phyloP scores from a whole-genome alignment of 2,797 vertebrate species.

The Anomalospiza imberbis region DNA sequence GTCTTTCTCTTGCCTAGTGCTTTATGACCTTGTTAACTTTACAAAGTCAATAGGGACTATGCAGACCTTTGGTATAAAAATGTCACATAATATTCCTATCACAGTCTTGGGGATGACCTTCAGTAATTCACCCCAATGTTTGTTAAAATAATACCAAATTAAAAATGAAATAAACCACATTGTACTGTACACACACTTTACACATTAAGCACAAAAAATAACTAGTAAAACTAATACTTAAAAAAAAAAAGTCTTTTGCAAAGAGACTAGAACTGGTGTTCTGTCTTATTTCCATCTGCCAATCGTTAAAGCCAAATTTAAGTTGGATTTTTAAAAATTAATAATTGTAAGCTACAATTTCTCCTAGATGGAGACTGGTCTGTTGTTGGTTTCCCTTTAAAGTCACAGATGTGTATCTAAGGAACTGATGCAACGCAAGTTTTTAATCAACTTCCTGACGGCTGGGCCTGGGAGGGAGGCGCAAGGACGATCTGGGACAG shows the following conservation, averaged over 20 bases:
- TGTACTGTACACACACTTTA: constrained; percentile 77
- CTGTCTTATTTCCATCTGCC: constrained; percentile 68
- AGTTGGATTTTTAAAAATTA: constrained; percentile 70
- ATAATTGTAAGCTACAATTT: constrained; percentile 76
- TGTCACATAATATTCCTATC: constrained; percentile 73
- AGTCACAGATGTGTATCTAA: constrained; percentile 77
- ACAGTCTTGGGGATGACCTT: constrained; percentile 73
- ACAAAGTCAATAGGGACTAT: constrained; percentile 78
- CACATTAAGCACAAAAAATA: constrained; percentile 74
- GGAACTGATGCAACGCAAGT: constrained; percentile 59
- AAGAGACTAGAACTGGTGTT: constrained; percentile 71
- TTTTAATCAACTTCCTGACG: constrained; percentile 92
- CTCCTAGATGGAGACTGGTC: constrained; percentile 76
- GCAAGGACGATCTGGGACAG: constrained; percentile 76
- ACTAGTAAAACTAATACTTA: constrained; percentile 73
- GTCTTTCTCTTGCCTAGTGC: constrained; percentile 82
- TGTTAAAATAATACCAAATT: constrained; percentile 75
- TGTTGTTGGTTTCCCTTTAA: constrained; percentile 79
- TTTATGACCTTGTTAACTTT: constrained; percentile 75
- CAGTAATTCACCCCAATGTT: constrained; percentile 70
- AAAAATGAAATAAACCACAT: constrained; percentile 76
- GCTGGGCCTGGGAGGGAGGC: constrained; percentile 81
- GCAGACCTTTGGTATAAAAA: constrained; percentile 90
- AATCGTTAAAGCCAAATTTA: constrained; percentile 77
- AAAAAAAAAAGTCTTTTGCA: constrained; percentile 70